These are phyloP conservation scores for Hyppa rectilinea DNA, from an alignment of 2,888 invertebrate genomes.

Conservation along the genomic window DNA sequence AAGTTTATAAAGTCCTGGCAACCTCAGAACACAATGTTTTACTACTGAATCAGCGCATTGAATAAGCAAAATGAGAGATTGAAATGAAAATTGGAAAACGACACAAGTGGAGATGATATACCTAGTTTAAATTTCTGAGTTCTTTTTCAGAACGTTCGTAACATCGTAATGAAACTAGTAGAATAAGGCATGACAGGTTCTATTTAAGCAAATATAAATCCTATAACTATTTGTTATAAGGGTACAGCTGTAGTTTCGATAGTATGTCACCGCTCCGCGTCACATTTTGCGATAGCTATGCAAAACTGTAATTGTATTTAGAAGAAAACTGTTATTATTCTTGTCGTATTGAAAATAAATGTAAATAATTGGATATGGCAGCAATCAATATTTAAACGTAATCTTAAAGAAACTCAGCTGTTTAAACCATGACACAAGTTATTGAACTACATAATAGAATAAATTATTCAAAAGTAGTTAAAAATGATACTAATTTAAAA, in stretches of 20 bases:
- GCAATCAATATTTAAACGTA: neutral
- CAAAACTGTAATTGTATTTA: slow-evolving; percentile 35
- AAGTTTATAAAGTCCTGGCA: no score
- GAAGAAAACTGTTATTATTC: slow-evolving; percentile 2
- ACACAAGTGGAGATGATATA: no score
- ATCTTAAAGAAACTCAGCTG: neutral
- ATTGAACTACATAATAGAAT: neutral
- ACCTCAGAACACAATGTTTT: no score
- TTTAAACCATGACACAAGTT: neutral
- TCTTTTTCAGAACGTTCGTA: neutral
- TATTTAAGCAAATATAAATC: neutral
- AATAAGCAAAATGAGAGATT: no score
- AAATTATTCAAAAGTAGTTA: slow-evolving; percentile 1
- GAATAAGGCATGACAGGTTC: neutral
- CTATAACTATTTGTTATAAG: neutral
- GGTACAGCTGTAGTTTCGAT: neutral
- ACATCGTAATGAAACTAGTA: neutral
- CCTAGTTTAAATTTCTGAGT: no score
- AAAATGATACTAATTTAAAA: neutral
- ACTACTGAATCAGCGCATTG: no score
- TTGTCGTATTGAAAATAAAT: neutral
- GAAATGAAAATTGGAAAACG: no score
- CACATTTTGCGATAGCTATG: slow-evolving; percentile 42
- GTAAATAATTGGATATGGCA: neutral
- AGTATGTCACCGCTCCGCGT: slow-evolving; percentile 7